Conservation (phyloP, 2,113 vertebrate genomes). For the Ceyx cyanopectus region DNA sequence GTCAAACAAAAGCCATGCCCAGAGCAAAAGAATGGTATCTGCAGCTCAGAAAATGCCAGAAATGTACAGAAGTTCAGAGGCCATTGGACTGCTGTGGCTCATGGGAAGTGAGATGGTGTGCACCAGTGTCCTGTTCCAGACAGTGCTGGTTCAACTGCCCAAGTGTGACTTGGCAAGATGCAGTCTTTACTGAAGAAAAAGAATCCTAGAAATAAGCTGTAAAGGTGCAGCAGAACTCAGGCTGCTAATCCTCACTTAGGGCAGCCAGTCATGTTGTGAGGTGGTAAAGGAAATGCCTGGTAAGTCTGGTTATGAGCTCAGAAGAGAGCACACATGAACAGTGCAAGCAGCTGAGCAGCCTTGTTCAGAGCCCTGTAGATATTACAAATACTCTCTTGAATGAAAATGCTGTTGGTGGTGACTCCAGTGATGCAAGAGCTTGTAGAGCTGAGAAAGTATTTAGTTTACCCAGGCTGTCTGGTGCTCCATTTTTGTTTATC, state of each 20-base stretch:
- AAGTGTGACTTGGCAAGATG: neutral
- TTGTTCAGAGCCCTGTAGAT: neutral
- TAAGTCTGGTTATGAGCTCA: neutral
- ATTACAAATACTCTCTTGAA: neutral
- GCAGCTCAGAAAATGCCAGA: neutral
- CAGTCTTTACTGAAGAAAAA: neutral
- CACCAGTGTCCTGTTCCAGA: neutral
- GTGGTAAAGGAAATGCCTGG: neutral
- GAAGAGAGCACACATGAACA: neutral
- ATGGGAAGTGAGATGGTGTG: neutral
- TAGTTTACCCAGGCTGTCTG: neutral
- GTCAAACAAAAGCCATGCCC: neutral
- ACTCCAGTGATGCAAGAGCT: neutral
- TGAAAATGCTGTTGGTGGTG: neutral
- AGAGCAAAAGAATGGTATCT: neutral
- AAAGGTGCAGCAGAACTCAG: neutral
- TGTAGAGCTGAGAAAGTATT: neutral
- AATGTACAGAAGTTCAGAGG: neutral
- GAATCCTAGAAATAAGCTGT: neutral
- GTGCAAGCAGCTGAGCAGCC: neutral
- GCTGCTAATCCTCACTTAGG: neutral
- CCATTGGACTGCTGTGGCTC: neutral
- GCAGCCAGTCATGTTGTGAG: neutral
- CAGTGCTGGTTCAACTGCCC: neutral
- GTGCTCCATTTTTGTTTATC: neutral